Evolutionary conservation across 2,113 vertebrate species (phyloP).

Genomic region (Zapornia atra): DNA sequence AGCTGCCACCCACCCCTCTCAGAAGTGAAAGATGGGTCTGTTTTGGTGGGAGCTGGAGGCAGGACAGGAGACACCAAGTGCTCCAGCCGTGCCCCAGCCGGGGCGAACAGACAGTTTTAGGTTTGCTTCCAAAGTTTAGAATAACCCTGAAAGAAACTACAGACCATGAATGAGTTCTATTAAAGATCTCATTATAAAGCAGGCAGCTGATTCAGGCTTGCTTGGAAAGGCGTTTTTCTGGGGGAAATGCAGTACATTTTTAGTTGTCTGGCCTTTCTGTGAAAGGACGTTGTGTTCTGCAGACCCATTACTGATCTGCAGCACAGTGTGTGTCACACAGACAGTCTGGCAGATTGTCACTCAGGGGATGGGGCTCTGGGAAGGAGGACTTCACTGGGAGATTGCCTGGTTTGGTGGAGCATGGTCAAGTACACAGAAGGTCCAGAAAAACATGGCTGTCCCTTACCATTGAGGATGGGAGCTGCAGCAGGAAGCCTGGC

Average conservation of each 20-base stretch:
- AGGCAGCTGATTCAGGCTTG: not conserved
- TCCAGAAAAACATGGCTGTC: not conserved
- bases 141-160: not conserved
- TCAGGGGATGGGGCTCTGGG: not conserved
- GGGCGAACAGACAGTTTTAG: not conserved
- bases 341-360: not conserved
- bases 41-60: not conserved
- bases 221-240: not conserved
- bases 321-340: not conserved
- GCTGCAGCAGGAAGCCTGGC: not conserved
- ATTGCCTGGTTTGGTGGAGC: not conserved
- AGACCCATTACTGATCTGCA: not conserved
- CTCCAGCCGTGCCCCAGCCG: not conserved
- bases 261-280: conserved; percentile 32
- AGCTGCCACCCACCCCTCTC: not conserved
- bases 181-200: conserved; percentile 1
- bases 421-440: not conserved
- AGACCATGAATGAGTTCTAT: not conserved
- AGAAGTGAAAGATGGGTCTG: not conserved
- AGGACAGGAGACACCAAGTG: not conserved
- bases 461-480: not conserved
- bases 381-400: not conserved
- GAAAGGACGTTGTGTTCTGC: conserved; percentile 46
- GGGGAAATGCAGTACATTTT: not conserved
- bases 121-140: not conserved